Base-by-base conservation (phyloP, 2,797 vertebrate genomes). In the Avahi laniger region DNA sequence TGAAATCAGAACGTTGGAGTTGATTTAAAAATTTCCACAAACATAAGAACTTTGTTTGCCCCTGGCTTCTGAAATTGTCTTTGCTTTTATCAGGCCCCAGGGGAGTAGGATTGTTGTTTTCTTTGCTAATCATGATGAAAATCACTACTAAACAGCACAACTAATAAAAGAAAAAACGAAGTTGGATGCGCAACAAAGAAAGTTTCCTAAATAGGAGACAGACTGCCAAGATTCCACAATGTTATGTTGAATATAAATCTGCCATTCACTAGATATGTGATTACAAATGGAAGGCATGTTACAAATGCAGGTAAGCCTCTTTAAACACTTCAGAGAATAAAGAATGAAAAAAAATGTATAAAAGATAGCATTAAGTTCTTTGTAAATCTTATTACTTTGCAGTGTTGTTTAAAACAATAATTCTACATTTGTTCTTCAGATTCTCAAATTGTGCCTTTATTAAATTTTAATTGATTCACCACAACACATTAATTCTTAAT, bases 401-500 rank as follows among this genome's bases (percentile, higher is more conserved):
- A 79, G 12, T 84, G 30, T 57, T 94, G 43, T 92, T 94, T 95
- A 69, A 94, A 75, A 46, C 2, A 52, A 54, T 30, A 20, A 41
- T 82, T 78, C 33, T 85, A 67, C 28, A 69, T 22, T 35, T 92
- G 96, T 92, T 48, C 80, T 69, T 89, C 22, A 95, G 43, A 38
- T 28, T 70, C 72, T 78, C 28, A 67, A 90, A 22, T 65, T 76
- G 48, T 79, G 87, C 78, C 41, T 73, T 96, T 97, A 97, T 95
- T 98, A 97, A 80, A 94, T 61, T 96, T 69, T 91, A 97, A 93
- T 95, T 95, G 92, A 98, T 97, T 98, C 81, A 81, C 69, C 95
- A 95, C 89, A 97, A 97, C 85, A 69, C 96, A 93, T 97, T 98
- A 89, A 96, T 92, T 98, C 95, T 97, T 92, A 97, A 80, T 95